These are phyloP conservation scores for Helicoverpa zea DNA, from an alignment of 1,140 invertebrate genomes.

Conservation along the genomic window DNA sequence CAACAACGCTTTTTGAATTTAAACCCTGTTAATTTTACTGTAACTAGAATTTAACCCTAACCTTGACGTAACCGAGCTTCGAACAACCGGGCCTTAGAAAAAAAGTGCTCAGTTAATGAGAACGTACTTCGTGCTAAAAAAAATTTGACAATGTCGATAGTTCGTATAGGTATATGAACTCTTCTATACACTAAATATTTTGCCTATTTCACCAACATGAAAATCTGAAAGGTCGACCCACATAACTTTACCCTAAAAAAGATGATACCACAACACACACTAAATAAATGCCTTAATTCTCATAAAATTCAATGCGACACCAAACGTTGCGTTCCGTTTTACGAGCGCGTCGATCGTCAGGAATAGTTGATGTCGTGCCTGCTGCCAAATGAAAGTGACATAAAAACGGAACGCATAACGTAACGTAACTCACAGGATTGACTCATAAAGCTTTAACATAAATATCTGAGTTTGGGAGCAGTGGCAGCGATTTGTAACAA, in stretches of 20 bases:
- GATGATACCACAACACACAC: slow-evolving; percentile 33
- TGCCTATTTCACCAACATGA: background rate
- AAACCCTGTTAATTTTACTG: too few relatives aligned
- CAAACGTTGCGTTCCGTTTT: slow-evolving; percentile 70
- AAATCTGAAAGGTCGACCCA: slow-evolving; percentile 38
- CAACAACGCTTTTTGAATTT: too few relatives aligned
- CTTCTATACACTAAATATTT: background rate
- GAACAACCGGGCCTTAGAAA: too few relatives aligned
- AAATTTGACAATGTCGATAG: too few relatives aligned
- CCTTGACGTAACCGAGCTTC: too few relatives aligned
- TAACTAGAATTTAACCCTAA: too few relatives aligned
- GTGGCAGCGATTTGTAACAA: slow-evolving; percentile 49
- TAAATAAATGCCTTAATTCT: slow-evolving; percentile 61
- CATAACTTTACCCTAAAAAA: slow-evolving; percentile 45
- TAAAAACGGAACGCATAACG: slow-evolving; percentile 77
- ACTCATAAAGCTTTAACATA: slow-evolving; percentile 72
- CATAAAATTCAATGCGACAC: slow-evolving; percentile 81
- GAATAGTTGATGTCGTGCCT: slow-evolving; percentile 78
- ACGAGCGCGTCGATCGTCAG: slow-evolving; percentile 71
- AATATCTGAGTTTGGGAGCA: slow-evolving; percentile 56
- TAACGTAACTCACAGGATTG: slow-evolving; percentile 73
- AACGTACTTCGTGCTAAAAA: too few relatives aligned
- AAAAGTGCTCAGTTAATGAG: too few relatives aligned
- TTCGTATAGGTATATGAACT: too few relatives aligned
- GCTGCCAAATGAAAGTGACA: slow-evolving; percentile 70